phyloP scores from a whole-genome alignment of 1,140 invertebrate species.

The Aphelinus atriplicis region DNA sequence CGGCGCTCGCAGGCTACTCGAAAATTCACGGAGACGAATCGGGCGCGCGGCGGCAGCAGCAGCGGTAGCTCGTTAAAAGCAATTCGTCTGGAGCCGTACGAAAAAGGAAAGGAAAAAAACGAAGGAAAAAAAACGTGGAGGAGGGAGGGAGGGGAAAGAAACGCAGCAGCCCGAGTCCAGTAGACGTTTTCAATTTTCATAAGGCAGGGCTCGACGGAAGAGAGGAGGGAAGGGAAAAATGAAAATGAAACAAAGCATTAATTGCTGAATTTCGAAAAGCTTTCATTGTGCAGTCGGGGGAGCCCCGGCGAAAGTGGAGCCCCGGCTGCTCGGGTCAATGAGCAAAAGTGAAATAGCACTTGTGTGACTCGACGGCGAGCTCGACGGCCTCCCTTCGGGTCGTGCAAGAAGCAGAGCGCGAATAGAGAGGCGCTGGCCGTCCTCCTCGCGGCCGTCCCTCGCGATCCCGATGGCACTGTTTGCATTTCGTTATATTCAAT shows the following conservation, averaged over 20 bases:
- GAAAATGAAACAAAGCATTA: constrained; percentile 29
- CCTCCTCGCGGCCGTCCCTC: constrained; percentile 42
- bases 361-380: background rate
- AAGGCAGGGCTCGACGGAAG: background rate
- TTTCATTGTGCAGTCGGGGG: constrained; percentile 11
- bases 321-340: constrained; percentile 34
- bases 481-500: constrained; percentile 67
- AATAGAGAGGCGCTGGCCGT: background rate
- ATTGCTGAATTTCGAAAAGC: constrained; percentile 39
- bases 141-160: background rate
- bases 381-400: constrained; percentile 24
- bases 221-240: background rate
- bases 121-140: background rate
- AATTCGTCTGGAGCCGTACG: too few species aligned
- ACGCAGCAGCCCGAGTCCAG: too few species aligned
- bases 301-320: background rate
- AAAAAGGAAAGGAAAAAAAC: background rate
- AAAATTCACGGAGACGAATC: too few species aligned
- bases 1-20: too few species aligned
- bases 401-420: constrained; percentile 3
- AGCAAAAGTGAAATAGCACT: constrained; percentile 40
- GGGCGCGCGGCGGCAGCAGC: too few species aligned
- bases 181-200: constrained; percentile 7
- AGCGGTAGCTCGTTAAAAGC: too few species aligned
- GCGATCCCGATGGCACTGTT: constrained; percentile 58